These are phyloP conservation scores for Trematocara macrostoma DNA, from an alignment of 2,113 vertebrate genomes.

Conservation along the genomic window DNA sequence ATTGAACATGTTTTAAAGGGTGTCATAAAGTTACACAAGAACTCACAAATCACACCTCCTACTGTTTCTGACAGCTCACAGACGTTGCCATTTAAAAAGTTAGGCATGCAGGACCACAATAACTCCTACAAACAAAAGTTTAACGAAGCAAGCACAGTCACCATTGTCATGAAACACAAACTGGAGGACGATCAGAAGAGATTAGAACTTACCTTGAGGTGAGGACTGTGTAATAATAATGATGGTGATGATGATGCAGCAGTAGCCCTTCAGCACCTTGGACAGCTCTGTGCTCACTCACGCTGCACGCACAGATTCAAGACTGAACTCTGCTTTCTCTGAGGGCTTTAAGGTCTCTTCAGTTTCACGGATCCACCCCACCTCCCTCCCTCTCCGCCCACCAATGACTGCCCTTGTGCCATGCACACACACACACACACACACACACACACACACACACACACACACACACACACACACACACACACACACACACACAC, in stretches of 20 bases:
- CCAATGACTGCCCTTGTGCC: neutral
- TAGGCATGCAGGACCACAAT: neutral
- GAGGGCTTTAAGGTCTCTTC: constrained; percentile 35
- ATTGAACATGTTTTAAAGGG: neutral
- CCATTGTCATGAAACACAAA: neutral
- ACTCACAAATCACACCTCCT: neutral
- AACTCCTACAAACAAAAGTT: neutral
- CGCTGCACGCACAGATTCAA: neutral
- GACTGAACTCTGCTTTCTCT: constrained; percentile 18
- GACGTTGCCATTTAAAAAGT: neutral
- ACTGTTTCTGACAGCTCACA: neutral
- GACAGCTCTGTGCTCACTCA: constrained; percentile 17
- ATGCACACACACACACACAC: neutral
- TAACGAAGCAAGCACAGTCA: neutral
- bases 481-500: neutral
- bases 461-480: too few species aligned
- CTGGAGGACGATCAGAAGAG: neutral
- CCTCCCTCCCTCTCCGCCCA: neutral
- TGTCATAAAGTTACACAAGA: neutral
- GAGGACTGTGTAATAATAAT: neutral
- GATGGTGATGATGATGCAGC: neutral
- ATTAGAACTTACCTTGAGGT: constrained; percentile 12
- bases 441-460: neutral
- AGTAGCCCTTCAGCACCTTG: constrained; percentile 27
- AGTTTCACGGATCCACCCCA: constrained; percentile 21